phyloP scores from a whole-genome alignment of 2,797 vertebrate genomes.

The Hozukius guyotensis region DNA sequence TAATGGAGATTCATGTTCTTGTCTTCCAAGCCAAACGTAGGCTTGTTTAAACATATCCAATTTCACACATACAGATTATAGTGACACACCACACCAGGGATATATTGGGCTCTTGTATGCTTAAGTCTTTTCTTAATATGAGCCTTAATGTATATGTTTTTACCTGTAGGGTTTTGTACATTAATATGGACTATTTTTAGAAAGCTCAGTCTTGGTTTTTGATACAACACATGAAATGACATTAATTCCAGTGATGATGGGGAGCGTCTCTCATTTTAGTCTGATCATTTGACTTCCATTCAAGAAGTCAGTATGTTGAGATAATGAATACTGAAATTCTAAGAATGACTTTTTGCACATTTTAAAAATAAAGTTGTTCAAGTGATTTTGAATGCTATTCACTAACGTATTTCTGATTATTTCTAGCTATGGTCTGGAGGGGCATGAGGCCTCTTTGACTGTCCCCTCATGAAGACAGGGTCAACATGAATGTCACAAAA shows the following conservation, averaged over 20 bases:
- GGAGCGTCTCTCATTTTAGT: neutral
- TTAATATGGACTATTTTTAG: neutral
- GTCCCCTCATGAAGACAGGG: neutral
- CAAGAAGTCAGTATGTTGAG: neutral
- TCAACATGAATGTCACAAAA: neutral
- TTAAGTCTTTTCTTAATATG: neutral
- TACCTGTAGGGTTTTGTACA: neutral
- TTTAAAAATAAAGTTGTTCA: neutral
- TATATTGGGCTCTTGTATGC: neutral
- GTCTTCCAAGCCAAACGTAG: neutral
- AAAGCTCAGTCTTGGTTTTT: neutral
- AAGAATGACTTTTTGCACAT: neutral
- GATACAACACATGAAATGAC: neutral
- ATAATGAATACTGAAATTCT: neutral
- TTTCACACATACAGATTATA: slow-evolving; percentile 15
- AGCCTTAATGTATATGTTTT: neutral
- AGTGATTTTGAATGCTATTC: neutral
- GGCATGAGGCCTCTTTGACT: neutral
- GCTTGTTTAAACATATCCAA: neutral
- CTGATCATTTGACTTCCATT: neutral
- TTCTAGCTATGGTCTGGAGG: neutral
- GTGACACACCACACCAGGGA: neutral
- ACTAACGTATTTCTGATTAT: neutral
- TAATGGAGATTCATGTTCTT: neutral
- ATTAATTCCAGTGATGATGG: neutral